These are phyloP conservation scores for Denticeps clupeoides DNA, from an alignment of 2,797 vertebrate species.

Conservation along the genomic window DNA sequence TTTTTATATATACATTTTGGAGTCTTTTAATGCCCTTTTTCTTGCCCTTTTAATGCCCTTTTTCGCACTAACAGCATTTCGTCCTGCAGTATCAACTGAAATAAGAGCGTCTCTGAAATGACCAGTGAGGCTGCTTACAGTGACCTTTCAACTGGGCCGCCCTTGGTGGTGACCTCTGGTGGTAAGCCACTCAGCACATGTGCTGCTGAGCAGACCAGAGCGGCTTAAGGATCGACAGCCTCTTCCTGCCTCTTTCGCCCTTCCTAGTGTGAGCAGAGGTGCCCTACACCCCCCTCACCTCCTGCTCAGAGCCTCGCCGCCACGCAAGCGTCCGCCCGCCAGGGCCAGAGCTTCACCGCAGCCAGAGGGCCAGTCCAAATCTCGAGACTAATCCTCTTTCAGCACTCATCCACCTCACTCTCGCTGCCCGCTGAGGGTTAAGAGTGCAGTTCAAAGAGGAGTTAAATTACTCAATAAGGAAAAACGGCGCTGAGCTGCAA, in stretches of 20 bases:
- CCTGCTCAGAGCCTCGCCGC: constrained; percentile 30
- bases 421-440: constrained; percentile 10
- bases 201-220: constrained; percentile 55
- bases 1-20: no score
- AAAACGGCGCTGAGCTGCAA: not conserved
- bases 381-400: constrained; percentile 49
- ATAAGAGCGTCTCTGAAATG: no score
- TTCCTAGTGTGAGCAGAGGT: constrained; percentile 37
- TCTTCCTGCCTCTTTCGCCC: constrained; percentile 41
- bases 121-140: constrained; percentile 15
- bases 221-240: constrained; percentile 47
- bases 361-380: constrained; percentile 36
- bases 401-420: constrained; percentile 27
- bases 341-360: constrained; percentile 31
- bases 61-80: no score
- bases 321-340: constrained; percentile 16
- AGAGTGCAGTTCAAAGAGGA: constrained; percentile 17
- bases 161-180: constrained; percentile 63
- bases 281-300: constrained; percentile 3
- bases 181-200: constrained; percentile 67
- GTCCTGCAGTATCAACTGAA: no score
- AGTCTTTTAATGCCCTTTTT: no score
- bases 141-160: constrained; percentile 63
- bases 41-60: no score
- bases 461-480: constrained; percentile 4